Conservation (phyloP, 2,888 invertebrate species). For the Lasioglossum villosulum region DNA sequence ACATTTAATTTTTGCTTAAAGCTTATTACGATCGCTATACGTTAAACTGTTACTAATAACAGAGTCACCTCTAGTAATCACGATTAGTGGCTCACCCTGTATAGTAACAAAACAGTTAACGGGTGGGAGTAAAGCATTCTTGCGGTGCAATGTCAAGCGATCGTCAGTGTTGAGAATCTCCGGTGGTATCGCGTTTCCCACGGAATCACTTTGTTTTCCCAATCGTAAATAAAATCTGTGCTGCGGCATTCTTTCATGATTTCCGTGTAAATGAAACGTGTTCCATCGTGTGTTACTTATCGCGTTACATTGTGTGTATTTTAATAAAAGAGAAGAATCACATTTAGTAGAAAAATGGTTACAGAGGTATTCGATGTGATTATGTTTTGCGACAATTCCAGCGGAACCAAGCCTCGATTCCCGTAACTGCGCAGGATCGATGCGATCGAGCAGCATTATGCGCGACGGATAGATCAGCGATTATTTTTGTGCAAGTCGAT, state of each 20-base stretch:
- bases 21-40: too few species aligned
- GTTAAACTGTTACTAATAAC: too few species aligned
- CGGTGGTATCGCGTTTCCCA: background rate
- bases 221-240: background rate
- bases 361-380: background rate
- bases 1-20: too few species aligned
- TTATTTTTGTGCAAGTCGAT: conserved; percentile 61
- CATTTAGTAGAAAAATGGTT: too few species aligned
- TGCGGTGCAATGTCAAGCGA: background rate
- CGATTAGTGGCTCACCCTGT: too few species aligned
- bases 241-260: background rate
- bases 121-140: background rate
- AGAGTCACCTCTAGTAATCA: too few species aligned
- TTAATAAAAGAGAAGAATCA: too few species aligned
- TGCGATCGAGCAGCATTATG: background rate
- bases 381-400: background rate
- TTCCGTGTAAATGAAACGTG: background rate
- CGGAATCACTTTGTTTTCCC: background rate
- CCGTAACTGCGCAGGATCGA: background rate
- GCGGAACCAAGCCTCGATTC: background rate
- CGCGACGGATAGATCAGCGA: conserved; percentile 34
- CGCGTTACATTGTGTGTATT: too few species aligned
- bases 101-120: background rate
- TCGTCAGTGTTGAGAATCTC: background rate
- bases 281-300: background rate